phyloP scores from a whole-genome alignment of 2,888 invertebrate species.

The Habrosyne pyritoides region DNA sequence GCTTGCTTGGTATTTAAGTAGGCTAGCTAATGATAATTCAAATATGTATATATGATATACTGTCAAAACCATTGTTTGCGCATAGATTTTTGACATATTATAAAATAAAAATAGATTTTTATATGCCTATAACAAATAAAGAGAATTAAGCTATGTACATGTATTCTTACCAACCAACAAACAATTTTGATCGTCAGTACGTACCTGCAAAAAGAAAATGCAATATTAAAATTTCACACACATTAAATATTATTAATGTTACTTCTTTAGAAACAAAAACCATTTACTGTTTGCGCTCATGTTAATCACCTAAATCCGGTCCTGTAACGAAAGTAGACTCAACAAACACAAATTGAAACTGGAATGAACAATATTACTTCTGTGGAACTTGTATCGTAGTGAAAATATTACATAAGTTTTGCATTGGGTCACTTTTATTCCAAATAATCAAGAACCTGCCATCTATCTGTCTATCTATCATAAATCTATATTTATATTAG shows the following conservation, averaged over 20 bases:
- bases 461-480: too few species aligned
- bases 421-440: background rate
- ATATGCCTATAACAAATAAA: too few species aligned
- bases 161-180: background rate
- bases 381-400: background rate
- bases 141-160: background rate
- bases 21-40: too few species aligned
- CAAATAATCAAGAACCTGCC: too few species aligned
- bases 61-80: too few species aligned
- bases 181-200: background rate
- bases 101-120: too few species aligned
- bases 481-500: too few species aligned
- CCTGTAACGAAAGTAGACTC: background rate
- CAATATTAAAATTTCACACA: background rate
- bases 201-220: background rate
- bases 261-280: background rate
- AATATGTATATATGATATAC: too few species aligned
- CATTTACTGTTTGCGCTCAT: background rate
- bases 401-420: background rate
- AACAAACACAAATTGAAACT: constrained; percentile 7
- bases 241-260: background rate
- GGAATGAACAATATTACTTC: constrained; percentile 1
- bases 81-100: too few species aligned
- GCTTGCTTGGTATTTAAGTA: too few species aligned
- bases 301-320: constrained; percentile 1